Evolutionary conservation across 2,888 invertebrate species (phyloP).

Genomic region (Laothoe populi): DNA sequence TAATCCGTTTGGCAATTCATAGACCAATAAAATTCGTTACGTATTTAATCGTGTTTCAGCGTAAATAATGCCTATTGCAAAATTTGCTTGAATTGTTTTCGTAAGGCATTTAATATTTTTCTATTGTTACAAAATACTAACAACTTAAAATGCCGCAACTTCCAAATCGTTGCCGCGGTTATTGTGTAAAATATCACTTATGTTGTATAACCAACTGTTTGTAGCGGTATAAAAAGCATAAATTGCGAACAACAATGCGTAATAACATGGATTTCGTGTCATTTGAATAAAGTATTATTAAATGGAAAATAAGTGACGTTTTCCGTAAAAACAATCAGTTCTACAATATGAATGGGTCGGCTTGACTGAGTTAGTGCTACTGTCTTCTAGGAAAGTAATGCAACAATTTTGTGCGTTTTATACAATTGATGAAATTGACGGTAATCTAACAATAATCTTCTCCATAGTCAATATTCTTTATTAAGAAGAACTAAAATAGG

Average conservation of each 20-base stretch:
- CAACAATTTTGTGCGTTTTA: too few relatives aligned
- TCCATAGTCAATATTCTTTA: too few relatives aligned
- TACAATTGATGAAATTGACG: too few relatives aligned
- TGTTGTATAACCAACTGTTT: conserved; percentile 14
- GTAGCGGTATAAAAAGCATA: conserved; percentile 15
- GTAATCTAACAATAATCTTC: too few relatives aligned
- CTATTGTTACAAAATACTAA: conserved; percentile 27
- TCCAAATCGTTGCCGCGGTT: conserved; percentile 13
- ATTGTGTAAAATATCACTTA: conserved; percentile 9
- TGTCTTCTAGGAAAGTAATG: too few relatives aligned
- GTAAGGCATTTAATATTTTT: conserved; percentile 27
- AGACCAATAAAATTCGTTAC: neutral
- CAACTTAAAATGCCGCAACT: conserved; percentile 22
- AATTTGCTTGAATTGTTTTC: neutral
- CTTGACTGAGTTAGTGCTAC: too few relatives aligned
- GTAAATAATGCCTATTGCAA: neutral
- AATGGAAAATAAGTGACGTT: neutral
- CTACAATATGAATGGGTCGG: too few relatives aligned
- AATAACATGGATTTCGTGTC: neutral
- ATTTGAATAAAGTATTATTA: conserved; percentile 15
- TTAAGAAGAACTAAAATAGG: too few relatives aligned
- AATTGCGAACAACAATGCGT: conserved; percentile 9
- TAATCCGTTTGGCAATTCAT: neutral
- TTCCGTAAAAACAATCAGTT: too few relatives aligned
- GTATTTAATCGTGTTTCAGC: neutral